These are phyloP conservation scores for Hylia prasina DNA, from an alignment of 2,113 vertebrate genomes.

Conservation along the genomic window DNA sequence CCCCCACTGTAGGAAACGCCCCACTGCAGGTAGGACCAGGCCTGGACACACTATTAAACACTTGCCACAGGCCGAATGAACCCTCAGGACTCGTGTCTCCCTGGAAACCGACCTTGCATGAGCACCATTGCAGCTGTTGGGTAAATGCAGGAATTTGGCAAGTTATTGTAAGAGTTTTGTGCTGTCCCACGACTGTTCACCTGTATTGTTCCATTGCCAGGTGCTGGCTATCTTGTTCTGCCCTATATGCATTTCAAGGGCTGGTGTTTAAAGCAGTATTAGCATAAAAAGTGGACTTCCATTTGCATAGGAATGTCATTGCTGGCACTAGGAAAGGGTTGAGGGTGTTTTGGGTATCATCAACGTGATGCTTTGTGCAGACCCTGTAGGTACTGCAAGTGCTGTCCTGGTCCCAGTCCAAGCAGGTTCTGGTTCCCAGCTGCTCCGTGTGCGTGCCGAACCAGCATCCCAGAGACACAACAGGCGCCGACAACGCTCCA, in stretches of 20 bases:
- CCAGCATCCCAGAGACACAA: not conserved
- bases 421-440: not conserved
- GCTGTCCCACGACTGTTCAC: slow-evolving; percentile 58
- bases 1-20: not conserved
- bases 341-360: not conserved
- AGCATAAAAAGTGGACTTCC: not conserved
- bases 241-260: slow-evolving; percentile 34
- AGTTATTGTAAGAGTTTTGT: slow-evolving; percentile 68
- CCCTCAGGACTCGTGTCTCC: slow-evolving; percentile 67
- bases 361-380: not conserved
- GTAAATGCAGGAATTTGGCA: slow-evolving; percentile 78
- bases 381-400: not conserved
- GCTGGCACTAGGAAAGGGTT: not conserved
- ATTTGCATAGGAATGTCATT: not conserved
- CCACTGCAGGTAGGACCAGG: not conserved
- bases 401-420: not conserved
- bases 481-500: not conserved
- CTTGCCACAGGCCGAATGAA: slow-evolving; percentile 47
- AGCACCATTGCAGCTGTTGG: slow-evolving; percentile 66
- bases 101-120: slow-evolving; percentile 67
- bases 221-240: slow-evolving; percentile 55
- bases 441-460: not conserved
- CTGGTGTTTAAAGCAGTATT: slow-evolving; percentile 10
- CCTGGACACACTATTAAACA: slow-evolving; percentile 23
- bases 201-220: slow-evolving; percentile 29